Evolutionary conservation across 2,888 invertebrate genomes (phyloP).

Genomic region (Xiphydria camelus): DNA sequence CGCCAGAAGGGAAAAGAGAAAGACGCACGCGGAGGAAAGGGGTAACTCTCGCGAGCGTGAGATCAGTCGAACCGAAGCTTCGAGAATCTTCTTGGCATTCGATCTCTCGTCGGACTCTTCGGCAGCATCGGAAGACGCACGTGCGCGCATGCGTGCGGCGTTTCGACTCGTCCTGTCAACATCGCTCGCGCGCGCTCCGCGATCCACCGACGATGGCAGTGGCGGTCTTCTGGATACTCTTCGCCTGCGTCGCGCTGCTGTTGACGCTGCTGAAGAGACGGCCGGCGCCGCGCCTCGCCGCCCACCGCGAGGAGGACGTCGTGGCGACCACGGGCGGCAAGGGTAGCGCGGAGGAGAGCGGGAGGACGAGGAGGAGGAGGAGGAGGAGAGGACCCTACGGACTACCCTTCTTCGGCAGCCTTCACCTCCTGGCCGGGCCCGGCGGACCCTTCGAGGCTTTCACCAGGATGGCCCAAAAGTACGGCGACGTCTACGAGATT

Average conservation of each 20-base stretch:
- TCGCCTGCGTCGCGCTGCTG: conserved; percentile 19
- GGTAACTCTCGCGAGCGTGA: background rate
- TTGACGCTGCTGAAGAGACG: conserved; percentile 13
- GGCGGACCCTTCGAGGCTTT: conserved; percentile 74
- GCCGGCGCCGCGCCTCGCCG: background rate
- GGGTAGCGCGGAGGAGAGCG: background rate
- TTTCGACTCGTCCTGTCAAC: too few relatives aligned
- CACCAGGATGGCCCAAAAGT: conserved; percentile 68
- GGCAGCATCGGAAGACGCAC: conserved; percentile 18
- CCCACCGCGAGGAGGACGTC: background rate
- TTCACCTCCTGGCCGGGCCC: conserved; percentile 68
- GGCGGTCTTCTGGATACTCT: conserved; percentile 16
- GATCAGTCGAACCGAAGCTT: conserved; percentile 3
- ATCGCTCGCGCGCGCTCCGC: conserved; percentile 13
- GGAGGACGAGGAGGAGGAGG: conserved; percentile 2
- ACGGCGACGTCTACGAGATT: conserved; percentile 75
- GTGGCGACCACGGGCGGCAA: conserved; percentile 5
- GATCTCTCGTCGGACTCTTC: conserved; percentile 12
- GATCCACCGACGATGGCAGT: conserved; percentile 14
- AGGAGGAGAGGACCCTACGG: conserved; percentile 35
- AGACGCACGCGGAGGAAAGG: conserved; percentile 2
- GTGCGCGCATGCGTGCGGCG: conserved; percentile 6
- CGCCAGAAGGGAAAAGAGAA: conserved; percentile 4
- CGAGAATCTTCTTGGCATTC: conserved; percentile 19
- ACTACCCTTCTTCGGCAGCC: conserved; percentile 71